phyloP scores from a whole-genome alignment of 2,113 vertebrate genomes.

The Lipophrys pholis region DNA sequence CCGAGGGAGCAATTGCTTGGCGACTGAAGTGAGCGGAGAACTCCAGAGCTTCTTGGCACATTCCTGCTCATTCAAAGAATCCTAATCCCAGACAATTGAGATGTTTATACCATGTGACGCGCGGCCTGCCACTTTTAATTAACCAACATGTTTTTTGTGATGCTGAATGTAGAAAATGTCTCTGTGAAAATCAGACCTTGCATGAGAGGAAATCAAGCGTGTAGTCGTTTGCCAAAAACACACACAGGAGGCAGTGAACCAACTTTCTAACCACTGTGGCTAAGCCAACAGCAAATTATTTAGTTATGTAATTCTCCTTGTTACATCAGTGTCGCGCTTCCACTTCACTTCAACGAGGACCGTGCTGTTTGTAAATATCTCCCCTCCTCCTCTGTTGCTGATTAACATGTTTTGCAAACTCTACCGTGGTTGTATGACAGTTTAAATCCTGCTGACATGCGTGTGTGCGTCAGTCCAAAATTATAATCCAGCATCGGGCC shows the following conservation, averaged over 20 bases:
- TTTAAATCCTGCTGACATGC: constrained; percentile 4
- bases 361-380: background rate
- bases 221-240: background rate
- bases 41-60: no score
- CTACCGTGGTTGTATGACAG: constrained; percentile 14
- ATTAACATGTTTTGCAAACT: constrained; percentile 12
- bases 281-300: background rate
- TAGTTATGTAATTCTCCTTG: background rate
- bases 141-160: no score
- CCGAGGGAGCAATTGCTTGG: no score
- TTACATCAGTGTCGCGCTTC: background rate
- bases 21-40: no score
- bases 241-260: background rate
- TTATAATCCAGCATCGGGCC: background rate
- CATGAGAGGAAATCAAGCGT: background rate
- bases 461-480: background rate
- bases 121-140: no score
- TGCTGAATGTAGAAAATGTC: no score
- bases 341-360: background rate
- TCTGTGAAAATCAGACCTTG: no score
- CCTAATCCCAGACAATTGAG: no score
- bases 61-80: no score
- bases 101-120: no score
- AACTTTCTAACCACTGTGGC: background rate
- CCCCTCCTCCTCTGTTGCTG: background rate